These are phyloP conservation scores for Blera fallax DNA, from an alignment of 2,888 invertebrate species.

Conservation along the genomic window DNA sequence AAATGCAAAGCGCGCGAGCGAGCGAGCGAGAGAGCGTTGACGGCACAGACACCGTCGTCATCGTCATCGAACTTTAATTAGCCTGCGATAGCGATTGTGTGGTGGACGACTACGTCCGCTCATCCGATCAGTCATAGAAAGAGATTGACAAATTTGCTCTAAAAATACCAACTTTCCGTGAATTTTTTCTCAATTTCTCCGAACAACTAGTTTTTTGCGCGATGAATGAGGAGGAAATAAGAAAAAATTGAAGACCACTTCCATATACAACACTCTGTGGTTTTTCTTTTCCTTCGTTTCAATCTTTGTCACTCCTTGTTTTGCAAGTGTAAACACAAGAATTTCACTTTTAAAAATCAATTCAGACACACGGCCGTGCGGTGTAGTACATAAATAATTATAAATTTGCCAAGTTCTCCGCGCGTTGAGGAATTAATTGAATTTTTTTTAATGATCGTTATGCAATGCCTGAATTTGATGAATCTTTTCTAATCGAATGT, in stretches of 20 bases:
- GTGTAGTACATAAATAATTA: constrained; percentile 48
- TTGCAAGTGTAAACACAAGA: constrained; percentile 69
- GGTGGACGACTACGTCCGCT: constrained; percentile 16
- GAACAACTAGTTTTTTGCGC: constrained; percentile 40
- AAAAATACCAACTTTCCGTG: constrained; percentile 59
- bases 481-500: constrained; percentile 79
- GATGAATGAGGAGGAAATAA: constrained; percentile 45
- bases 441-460: constrained; percentile 73
- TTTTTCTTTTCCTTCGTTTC: constrained; percentile 41
- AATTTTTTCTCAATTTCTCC: constrained; percentile 58
- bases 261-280: constrained; percentile 37
- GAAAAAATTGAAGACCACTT: constrained; percentile 36
- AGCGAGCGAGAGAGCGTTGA: constrained; percentile 32
- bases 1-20: constrained; percentile 10
- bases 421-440: constrained; percentile 27
- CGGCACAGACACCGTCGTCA: constrained; percentile 4
- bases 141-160: constrained; percentile 67
- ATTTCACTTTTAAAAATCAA: constrained; percentile 65
- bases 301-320: constrained; percentile 47
- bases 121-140: constrained; percentile 53
- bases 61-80: constrained; percentile 68
- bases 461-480: constrained; percentile 81
- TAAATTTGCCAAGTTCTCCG: constrained; percentile 33
- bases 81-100: constrained; percentile 47
- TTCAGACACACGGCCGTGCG: constrained; percentile 40